Evolutionary conservation across 2,888 invertebrate species (phyloP).

Genomic region (Aspidapion aeneum): DNA sequence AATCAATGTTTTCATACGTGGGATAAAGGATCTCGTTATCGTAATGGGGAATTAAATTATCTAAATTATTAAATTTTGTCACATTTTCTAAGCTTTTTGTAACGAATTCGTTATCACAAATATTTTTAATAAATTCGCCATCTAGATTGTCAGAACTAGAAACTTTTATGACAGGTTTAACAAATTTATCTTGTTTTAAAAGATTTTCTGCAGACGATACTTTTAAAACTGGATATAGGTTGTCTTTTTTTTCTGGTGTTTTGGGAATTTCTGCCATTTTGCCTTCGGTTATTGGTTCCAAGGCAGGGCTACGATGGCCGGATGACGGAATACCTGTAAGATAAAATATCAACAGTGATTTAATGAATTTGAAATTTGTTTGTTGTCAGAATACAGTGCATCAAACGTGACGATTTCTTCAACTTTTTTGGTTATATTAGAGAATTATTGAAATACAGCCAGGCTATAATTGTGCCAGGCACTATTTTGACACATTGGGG

Average conservation of each 20-base stretch:
- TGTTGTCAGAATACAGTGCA: too few species aligned
- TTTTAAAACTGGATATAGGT: conserved; percentile 35
- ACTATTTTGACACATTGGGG: too few species aligned
- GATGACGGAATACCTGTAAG: conserved; percentile 44
- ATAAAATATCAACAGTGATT: too few species aligned
- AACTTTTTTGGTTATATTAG: too few species aligned
- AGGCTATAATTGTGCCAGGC: too few species aligned
- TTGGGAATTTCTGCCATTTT: conserved; percentile 35
- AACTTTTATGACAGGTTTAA: conserved; percentile 37
- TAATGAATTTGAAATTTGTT: too few species aligned
- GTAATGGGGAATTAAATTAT: neutral
- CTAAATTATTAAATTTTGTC: neutral
- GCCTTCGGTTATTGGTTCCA: conserved; percentile 56
- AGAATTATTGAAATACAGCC: too few species aligned
- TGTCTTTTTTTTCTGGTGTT: conserved; percentile 26
- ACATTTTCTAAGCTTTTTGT: conserved; percentile 38
- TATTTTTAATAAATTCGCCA: conserved; percentile 10
- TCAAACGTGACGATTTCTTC: too few species aligned
- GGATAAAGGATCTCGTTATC: conserved; percentile 27
- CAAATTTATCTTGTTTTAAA: conserved; percentile 20
- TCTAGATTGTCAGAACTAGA: conserved; percentile 27
- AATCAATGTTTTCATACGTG: conserved; percentile 43
- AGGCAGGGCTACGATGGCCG: conserved; percentile 48
- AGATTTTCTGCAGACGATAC: conserved; percentile 36
- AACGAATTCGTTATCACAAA: conserved; percentile 22